Percentiles rank a stretch among this genome's conserved stretches.
phyloP scores from a whole-genome alignment of 1,140 invertebrate genomes.

The Cotesia vestalis region DNA sequence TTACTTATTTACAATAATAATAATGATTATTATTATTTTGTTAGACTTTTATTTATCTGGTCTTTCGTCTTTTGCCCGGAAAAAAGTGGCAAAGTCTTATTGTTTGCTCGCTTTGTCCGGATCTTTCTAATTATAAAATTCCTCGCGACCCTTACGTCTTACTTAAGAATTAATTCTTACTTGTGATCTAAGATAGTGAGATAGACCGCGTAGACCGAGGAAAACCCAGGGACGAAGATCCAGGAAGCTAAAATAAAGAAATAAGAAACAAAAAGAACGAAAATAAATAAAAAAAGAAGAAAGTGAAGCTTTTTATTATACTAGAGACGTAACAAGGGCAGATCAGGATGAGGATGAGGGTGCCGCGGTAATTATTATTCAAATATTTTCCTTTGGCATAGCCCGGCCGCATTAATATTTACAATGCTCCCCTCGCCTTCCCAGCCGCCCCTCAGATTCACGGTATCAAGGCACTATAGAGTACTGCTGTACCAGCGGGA shows the following conservation, averaged over 20 bases:
- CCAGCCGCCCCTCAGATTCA: constrained; percentile 24
- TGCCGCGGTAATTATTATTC: constrained; percentile 60
- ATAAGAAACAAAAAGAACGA: not conserved
- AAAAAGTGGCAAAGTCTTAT: constrained; percentile 37
- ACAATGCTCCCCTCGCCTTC: constrained; percentile 46
- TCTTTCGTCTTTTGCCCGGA: constrained; percentile 4
- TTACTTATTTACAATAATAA: too few species aligned
- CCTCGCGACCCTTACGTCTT: constrained; percentile 39
- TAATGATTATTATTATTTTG: too few species aligned
- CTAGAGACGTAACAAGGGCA: constrained; percentile 52
- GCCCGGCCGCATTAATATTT: constrained; percentile 57
- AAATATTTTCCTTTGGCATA: constrained; percentile 57
- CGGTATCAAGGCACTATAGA: not conserved
- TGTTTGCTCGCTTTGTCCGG: constrained; percentile 44
- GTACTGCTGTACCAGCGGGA: too few species aligned
- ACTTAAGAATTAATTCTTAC: constrained; percentile 21
- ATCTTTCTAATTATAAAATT: constrained; percentile 63
- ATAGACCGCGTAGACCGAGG: too few species aligned
- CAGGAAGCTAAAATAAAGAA: not conserved
- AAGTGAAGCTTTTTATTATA: constrained; percentile 55
- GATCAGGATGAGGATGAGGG: constrained; percentile 35
- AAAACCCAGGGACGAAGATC: not conserved
- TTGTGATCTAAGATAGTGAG: constrained; percentile 16
- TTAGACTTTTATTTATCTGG: too few species aligned
- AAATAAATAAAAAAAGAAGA: constrained; percentile 14